Evolutionary conservation across 2,888 invertebrate genomes (phyloP).

Genomic region (Reticulitermes lucifugus): DNA sequence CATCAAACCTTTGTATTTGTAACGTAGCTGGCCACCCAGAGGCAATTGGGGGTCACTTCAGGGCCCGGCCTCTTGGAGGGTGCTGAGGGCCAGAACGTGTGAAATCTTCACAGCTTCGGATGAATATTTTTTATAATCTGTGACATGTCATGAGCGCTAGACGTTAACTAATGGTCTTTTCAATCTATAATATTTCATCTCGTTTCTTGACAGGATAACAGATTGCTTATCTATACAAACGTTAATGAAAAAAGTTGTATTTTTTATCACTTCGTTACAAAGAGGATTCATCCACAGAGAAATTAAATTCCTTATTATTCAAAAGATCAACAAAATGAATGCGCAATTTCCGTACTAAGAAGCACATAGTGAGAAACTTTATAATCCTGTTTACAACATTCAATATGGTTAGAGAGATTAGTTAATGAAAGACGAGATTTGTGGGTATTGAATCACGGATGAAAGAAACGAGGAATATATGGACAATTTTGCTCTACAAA

Average conservation of each 20-base stretch:
- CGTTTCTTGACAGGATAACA: slow-evolving; percentile 14
- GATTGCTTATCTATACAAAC: slow-evolving; percentile 22
- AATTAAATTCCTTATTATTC: not conserved
- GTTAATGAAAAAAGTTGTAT: not conserved
- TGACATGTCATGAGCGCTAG: not conserved
- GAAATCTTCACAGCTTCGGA: slow-evolving; percentile 17
- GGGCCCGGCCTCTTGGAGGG: not conserved
- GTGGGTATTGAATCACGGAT: too few species aligned
- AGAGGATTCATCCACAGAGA: not conserved
- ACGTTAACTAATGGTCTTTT: slow-evolving; percentile 27
- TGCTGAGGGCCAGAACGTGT: slow-evolving; percentile 12
- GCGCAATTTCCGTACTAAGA: too few species aligned
- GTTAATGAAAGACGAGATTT: too few species aligned
- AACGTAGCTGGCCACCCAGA: not conserved
- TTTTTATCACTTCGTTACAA: not conserved
- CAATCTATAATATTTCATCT: slow-evolving; percentile 24
- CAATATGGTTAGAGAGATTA: too few species aligned
- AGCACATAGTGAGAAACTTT: too few species aligned
- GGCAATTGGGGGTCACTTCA: not conserved
- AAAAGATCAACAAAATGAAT: not conserved
- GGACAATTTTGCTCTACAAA: too few species aligned
- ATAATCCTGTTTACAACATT: too few species aligned
- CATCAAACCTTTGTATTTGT: not conserved
- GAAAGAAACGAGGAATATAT: too few species aligned
- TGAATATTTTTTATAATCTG: not conserved